A percentile compares a stretch with the other conserved stretches of the same genome.
These are phyloP conservation scores for Macrosiphum euphorbiae DNA, from an alignment of 2,888 invertebrate species.

Conservation along the genomic window DNA sequence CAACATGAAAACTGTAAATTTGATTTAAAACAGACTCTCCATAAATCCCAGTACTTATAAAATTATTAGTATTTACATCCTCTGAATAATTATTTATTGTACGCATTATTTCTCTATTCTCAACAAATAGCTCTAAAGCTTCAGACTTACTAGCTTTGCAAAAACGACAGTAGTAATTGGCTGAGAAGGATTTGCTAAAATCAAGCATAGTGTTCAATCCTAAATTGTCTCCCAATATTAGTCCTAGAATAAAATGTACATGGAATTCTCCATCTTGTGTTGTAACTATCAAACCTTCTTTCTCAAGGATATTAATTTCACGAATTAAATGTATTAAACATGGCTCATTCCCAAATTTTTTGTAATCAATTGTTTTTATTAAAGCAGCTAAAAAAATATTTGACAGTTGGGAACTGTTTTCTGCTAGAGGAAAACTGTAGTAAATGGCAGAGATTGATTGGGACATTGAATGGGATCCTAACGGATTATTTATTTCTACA, in stretches of 20 bases:
- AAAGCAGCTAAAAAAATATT: not conserved
- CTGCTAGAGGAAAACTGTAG: not conserved
- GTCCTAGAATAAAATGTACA: not conserved
- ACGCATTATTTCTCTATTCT: not conserved
- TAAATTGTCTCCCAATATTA: not conserved
- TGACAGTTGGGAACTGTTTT: not conserved
- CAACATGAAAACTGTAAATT: conserved; percentile 1
- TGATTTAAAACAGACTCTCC: not conserved
- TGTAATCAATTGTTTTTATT: not conserved
- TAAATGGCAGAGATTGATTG: conserved; percentile 1
- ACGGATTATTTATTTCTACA: not conserved
- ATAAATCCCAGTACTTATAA: no score
- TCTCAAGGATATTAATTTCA: not conserved
- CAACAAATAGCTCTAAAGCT: not conserved
- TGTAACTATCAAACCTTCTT: not conserved
- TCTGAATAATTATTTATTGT: not conserved
- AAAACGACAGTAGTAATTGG: not conserved
- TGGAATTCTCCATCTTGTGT: not conserved
- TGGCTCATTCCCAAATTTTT: not conserved
- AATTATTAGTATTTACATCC: no score
- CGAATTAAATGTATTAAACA: not conserved
- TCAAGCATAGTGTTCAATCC: not conserved
- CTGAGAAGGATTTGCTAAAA: not conserved
- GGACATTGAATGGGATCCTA: not conserved
- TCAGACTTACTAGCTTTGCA: not conserved